Evolutionary conservation across 1,140 invertebrate genomes (phyloP).

Genomic region (Ips nitidus): DNA sequence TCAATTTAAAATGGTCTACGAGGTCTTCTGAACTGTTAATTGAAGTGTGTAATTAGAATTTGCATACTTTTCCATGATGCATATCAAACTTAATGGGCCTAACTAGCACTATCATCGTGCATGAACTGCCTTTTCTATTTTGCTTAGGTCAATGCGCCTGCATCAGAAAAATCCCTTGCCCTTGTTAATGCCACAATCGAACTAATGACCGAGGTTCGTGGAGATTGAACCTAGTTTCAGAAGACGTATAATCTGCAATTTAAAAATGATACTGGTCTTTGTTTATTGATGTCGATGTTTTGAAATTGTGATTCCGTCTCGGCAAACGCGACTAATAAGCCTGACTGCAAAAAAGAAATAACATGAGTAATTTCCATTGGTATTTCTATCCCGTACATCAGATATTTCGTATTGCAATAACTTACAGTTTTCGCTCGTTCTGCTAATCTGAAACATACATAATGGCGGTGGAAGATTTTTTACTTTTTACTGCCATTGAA

Average conservation of each 20-base stretch:
- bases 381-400: constrained; percentile 18
- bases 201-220: constrained; percentile 17
- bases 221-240: background rate
- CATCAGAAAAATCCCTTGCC: constrained; percentile 11
- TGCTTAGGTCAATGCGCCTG: constrained; percentile 39
- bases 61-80: constrained; percentile 44
- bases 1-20: constrained; percentile 23
- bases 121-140: constrained; percentile 39
- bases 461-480: background rate
- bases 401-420: constrained; percentile 20
- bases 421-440: constrained; percentile 23
- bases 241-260: background rate
- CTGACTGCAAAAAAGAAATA: background rate
- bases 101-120: constrained; percentile 37
- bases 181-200: constrained; percentile 4
- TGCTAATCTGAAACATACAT: constrained; percentile 24
- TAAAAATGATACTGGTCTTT: too few relatives aligned
- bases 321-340: constrained; percentile 3
- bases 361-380: background rate
- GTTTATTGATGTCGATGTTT: too few relatives aligned
- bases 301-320: background rate
- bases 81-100: constrained; percentile 44
- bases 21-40: constrained; percentile 39
- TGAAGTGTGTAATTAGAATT: constrained; percentile 48
- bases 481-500: constrained; percentile 7